These are phyloP conservation scores for Myzus persicae DNA, from an alignment of 1,140 invertebrate species.

Conservation along the genomic window DNA sequence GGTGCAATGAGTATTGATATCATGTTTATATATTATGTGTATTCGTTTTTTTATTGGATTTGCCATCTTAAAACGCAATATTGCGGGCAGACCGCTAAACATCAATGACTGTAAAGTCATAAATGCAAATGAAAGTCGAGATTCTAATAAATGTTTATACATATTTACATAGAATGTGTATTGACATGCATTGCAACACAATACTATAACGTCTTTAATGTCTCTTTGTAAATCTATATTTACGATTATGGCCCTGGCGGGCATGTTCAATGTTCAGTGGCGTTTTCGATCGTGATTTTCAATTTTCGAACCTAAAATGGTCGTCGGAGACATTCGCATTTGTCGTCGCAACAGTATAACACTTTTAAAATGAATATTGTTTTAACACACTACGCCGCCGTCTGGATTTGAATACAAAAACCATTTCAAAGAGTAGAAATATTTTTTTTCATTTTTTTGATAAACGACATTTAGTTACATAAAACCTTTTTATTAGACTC, in stretches of 20 bases:
- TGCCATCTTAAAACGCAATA: not conserved
- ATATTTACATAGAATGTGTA: conserved; percentile 37
- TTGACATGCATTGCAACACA: not conserved
- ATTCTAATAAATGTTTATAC: conserved; percentile 29
- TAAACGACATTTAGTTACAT: not conserved
- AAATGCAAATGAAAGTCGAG: conserved; percentile 19
- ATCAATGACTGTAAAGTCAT: not conserved
- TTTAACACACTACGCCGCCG: not conserved
- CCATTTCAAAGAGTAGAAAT: not conserved
- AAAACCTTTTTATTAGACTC: not conserved
- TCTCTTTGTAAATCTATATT: conserved; percentile 28
- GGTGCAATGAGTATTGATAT: not conserved
- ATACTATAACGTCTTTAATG: not conserved
- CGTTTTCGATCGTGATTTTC: conserved; percentile 45
- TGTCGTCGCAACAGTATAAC: not conserved
- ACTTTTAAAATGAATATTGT: not conserved
- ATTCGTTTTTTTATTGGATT: not conserved
- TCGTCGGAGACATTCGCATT: conserved; percentile 21
- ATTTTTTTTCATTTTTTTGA: not conserved
- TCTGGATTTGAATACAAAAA: not conserved
- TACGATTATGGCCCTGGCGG: conserved; percentile 13
- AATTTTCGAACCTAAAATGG: conserved; percentile 30
- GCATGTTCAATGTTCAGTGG: not conserved
- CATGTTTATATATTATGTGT: not conserved
- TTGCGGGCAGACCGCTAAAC: not conserved